Evolutionary conservation across 2,797 vertebrate species (phyloP).

Genomic region (Characodon lateralis): DNA sequence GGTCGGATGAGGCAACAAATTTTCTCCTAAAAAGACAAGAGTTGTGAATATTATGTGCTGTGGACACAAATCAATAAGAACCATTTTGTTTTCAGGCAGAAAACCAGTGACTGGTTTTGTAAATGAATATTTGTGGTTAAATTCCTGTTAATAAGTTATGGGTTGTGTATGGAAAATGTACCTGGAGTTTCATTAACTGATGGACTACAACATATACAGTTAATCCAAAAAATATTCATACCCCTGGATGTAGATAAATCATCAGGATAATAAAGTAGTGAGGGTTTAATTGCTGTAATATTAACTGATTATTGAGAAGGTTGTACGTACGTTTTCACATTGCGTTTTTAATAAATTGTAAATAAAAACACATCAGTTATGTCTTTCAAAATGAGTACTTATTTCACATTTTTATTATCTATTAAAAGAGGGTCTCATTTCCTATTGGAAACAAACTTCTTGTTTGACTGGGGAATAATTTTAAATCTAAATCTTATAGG

Average conservation of each 20-base stretch:
- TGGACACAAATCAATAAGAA: background rate
- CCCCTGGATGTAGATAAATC: too few species aligned
- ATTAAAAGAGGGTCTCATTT: background rate
- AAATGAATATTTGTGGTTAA: background rate
- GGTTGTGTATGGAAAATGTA: background rate
- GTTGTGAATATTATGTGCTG: background rate
- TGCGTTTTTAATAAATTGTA: too few species aligned
- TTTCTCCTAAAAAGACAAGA: background rate
- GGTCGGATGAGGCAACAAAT: background rate
- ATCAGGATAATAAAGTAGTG: too few species aligned
- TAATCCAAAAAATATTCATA: background rate
- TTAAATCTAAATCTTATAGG: background rate
- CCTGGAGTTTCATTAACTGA: background rate
- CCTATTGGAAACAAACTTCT: background rate
- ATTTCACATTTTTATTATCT: background rate
- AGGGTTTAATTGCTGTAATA: too few species aligned
- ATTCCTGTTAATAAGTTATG: background rate
- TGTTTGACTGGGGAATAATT: background rate
- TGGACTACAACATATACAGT: background rate
- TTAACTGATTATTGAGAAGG: too few species aligned
- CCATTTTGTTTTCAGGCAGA: background rate
- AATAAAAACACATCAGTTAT: too few species aligned
- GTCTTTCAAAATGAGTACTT: too few species aligned
- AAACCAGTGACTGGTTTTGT: background rate
- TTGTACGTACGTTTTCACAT: too few species aligned